Percentiles rank a stretch among this genome's conserved stretches.
These are phyloP conservation scores for Drosophila sucinea DNA, from an alignment of 1,140 invertebrate genomes.

Conservation along the genomic window DNA sequence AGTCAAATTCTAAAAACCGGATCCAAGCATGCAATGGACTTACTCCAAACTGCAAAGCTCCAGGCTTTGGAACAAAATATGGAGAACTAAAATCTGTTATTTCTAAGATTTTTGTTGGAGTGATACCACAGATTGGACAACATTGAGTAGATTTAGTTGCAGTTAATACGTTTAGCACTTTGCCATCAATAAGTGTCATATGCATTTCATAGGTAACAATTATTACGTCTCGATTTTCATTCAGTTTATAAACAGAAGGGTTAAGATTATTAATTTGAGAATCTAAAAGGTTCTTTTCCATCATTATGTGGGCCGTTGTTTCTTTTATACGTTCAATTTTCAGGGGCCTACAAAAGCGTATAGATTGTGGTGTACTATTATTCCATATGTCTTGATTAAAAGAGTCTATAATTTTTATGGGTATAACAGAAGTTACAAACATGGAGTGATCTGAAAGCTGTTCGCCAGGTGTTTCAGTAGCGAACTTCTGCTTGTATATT, in stretches of 20 bases:
- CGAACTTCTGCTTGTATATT: constrained; percentile 30
- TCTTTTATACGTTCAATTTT: no score
- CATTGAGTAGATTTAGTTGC: neutral
- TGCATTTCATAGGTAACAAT: neutral
- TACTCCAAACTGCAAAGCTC: constrained; percentile 3
- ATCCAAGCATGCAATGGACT: neutral
- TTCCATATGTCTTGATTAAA: constrained; percentile 3
- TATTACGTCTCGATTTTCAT: no score
- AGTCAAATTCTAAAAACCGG: neutral
- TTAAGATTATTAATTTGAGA: no score
- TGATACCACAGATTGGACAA: neutral
- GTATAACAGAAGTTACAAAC: constrained; percentile 24
- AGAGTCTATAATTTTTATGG: constrained; percentile 14
- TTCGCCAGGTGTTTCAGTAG: constrained; percentile 6
- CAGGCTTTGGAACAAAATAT: neutral
- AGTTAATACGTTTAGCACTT: neutral
- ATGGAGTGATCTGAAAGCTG: constrained; percentile 11
- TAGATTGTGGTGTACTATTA: neutral
- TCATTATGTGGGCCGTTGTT: no score
- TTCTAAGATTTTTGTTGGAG: neutral
- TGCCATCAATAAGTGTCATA: neutral
- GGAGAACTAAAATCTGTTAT: neutral
- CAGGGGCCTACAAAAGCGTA: no score
- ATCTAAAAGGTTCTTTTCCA: no score
- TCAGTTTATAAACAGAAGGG: no score